Percentiles rank a stretch among this genome's conserved stretches.
Evolutionary conservation across 2,113 vertebrate genomes (phyloP).

Genomic region (Sterrhoptilus dennistouni): DNA sequence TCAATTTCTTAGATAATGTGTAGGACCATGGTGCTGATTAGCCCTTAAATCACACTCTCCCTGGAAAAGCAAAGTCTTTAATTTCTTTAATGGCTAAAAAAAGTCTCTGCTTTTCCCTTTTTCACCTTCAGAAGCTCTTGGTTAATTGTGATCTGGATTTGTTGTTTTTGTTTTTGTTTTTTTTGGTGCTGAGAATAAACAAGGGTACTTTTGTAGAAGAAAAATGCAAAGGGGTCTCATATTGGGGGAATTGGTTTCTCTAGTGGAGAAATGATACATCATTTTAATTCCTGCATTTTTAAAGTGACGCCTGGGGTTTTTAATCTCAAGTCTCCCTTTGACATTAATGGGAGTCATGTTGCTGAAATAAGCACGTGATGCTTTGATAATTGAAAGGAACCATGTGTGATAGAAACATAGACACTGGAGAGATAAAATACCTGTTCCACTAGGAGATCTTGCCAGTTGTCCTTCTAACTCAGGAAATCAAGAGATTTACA

Average conservation of each 20-base stretch:
- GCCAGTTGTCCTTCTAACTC: not conserved
- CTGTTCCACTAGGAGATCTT: not conserved
- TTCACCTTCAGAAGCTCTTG: slow-evolving; percentile 58
- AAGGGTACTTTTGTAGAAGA: not conserved
- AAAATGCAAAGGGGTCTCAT: not conserved
- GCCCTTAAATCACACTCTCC: slow-evolving; percentile 68
- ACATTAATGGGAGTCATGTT: slow-evolving; percentile 55
- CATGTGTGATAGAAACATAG: not conserved
- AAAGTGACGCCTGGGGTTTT: slow-evolving; percentile 53
- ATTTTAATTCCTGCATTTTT: slow-evolving; percentile 58
- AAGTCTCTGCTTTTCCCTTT: slow-evolving; percentile 29
- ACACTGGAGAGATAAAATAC: not conserved
- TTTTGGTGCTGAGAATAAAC: not conserved
- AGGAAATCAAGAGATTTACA: slow-evolving; percentile 1
- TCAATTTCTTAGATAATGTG: slow-evolving; percentile 72
- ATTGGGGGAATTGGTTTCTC: slow-evolving; percentile 6
- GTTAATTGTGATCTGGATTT: not conserved
- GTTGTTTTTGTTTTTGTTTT: slow-evolving; percentile 14
- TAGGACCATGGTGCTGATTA: slow-evolving; percentile 68
- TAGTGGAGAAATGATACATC: slow-evolving; percentile 21
- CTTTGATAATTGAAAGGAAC: slow-evolving; percentile 40
- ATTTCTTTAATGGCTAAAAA: slow-evolving; percentile 66
- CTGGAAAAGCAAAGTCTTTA: slow-evolving; percentile 70
- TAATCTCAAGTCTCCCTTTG: slow-evolving; percentile 62
- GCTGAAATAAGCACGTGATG: slow-evolving; percentile 6